phyloP scores from a whole-genome alignment of 2,113 vertebrate genomes.

The Gallinago media region DNA sequence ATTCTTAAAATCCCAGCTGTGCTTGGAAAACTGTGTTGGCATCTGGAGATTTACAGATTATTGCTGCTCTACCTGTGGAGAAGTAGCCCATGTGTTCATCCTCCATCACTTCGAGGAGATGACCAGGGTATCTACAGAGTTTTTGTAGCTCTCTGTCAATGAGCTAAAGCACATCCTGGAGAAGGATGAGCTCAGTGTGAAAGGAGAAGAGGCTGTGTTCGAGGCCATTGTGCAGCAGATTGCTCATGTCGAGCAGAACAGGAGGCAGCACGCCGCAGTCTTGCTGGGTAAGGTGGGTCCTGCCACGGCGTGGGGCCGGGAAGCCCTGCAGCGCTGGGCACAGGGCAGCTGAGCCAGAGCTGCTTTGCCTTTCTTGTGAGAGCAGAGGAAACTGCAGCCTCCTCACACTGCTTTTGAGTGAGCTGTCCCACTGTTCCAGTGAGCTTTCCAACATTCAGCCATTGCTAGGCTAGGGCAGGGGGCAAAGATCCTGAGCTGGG shows the following conservation, averaged over 20 bases:
- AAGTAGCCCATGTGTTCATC: conserved; percentile 79
- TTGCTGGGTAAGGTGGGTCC: conserved; percentile 79
- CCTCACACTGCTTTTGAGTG: background rate
- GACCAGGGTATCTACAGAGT: conserved; percentile 73
- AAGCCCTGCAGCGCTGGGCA: background rate
- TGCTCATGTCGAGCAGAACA: conserved; percentile 58
- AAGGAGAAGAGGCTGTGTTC: conserved; percentile 78
- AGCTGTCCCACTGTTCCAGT: too few species aligned
- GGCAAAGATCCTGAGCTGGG: background rate
- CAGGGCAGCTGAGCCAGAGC: background rate
- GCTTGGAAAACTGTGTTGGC: conserved; percentile 81
- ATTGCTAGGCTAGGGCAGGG: background rate
- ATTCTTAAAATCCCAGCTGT: conserved; percentile 78
- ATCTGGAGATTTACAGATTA: conserved; percentile 80
- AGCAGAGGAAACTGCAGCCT: background rate
- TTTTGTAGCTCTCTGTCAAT: conserved; percentile 77
- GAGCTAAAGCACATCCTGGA: conserved; percentile 80
- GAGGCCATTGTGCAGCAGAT: conserved; percentile 84
- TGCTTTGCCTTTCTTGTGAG: background rate
- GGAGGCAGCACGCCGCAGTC: conserved; percentile 63
- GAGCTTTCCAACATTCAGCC: too few species aligned
- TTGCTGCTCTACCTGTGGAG: conserved; percentile 70
- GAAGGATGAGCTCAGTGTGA: conserved; percentile 81
- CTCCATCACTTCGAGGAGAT: conserved; percentile 83
- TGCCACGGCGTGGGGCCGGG: background rate